A percentile compares a stretch with the other conserved stretches of the same genome.
These are phyloP conservation scores for Alentia gelatinosa DNA, from an alignment of 2,888 invertebrate species.

Conservation along the genomic window DNA sequence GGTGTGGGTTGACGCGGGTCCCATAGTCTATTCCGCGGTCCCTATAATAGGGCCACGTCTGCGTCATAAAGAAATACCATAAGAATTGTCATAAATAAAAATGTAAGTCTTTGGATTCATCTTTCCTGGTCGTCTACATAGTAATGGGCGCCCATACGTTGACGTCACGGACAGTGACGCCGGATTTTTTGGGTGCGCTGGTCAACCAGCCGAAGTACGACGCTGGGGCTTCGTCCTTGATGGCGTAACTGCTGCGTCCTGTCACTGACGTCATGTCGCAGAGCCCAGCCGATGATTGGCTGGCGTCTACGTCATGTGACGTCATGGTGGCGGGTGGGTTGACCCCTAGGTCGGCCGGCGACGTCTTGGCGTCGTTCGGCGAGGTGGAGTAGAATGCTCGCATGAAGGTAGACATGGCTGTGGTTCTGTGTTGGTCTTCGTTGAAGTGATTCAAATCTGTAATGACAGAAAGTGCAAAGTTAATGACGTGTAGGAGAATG, in stretches of 20 bases:
- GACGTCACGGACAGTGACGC: not conserved
- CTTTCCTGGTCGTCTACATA: not conserved
- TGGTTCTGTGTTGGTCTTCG: not conserved
- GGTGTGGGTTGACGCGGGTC: too few relatives aligned
- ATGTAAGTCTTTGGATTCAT: too few relatives aligned
- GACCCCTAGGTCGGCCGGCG: not conserved
- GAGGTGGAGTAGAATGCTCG: not conserved
- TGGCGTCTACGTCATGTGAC: not conserved
- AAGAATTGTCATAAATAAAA: too few relatives aligned
- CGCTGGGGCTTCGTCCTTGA: not conserved
- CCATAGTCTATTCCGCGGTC: not conserved
- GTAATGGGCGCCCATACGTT: not conserved
- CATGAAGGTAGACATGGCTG: not conserved
- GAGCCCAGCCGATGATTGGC: not conserved
- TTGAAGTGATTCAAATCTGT: not conserved
- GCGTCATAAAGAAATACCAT: not conserved
- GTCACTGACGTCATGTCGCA: constrained; percentile 1
- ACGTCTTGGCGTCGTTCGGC: not conserved
- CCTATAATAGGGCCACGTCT: not conserved
- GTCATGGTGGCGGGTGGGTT: not conserved
- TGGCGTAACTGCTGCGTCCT: not conserved
- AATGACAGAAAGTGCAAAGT: not conserved
- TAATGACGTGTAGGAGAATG: not conserved
- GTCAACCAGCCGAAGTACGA: not conserved
- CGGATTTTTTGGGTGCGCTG: not conserved